A percentile compares a stretch with the other conserved stretches of the same genome.
phyloP scores from a whole-genome alignment of 2,797 vertebrate species.

The Orestias chungarensis region DNA sequence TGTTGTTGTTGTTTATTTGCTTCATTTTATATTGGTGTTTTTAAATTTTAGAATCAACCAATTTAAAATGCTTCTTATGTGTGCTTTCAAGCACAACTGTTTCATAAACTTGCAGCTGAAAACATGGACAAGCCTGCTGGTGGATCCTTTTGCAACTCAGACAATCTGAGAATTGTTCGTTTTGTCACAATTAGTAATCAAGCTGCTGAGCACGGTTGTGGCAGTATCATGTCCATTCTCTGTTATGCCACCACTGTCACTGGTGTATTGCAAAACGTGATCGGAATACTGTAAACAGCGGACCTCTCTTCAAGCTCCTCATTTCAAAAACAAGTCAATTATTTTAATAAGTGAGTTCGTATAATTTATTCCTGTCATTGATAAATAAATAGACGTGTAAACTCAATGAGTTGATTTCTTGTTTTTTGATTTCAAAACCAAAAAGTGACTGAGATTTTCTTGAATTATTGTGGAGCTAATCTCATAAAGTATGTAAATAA shows the following conservation, averaged over 20 bases:
- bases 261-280: not conserved
- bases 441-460: not conserved
- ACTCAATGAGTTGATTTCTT: not conserved
- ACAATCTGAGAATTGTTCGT: too few relatives aligned
- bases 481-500: not conserved
- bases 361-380: not conserved
- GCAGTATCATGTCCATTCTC: slow-evolving; percentile 1
- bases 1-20: not conserved
- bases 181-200: too few relatives aligned
- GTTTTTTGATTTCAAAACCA: not conserved
- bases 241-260: not conserved
- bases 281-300: not conserved
- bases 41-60: not conserved
- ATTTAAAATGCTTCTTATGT: too few relatives aligned
- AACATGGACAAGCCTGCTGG: too few relatives aligned
- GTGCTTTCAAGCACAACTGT: too few relatives aligned
- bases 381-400: not conserved
- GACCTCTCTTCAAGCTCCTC: not conserved
- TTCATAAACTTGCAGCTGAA: too few relatives aligned
- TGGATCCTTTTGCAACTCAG: too few relatives aligned
- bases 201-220: not conserved
- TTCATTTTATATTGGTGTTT: not conserved
- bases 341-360: not conserved
- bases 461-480: not conserved
- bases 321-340: too few relatives aligned